phyloP scores from a whole-genome alignment of 2,888 invertebrate species.

The Pollenia griseotomentosa region DNA sequence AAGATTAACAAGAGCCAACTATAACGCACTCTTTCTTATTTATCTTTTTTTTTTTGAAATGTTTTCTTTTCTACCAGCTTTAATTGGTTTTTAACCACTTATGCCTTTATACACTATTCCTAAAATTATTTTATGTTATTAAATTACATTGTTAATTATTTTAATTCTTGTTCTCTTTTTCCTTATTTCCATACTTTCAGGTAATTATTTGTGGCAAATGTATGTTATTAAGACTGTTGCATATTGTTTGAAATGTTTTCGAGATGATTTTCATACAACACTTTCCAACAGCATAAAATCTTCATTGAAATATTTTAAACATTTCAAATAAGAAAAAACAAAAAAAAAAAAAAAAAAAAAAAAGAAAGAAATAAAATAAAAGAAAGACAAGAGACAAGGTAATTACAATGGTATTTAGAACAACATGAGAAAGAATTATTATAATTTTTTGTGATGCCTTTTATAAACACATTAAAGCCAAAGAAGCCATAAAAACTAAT shows the following conservation, averaged over 20 bases:
- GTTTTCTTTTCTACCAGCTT: no score
- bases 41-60: no score
- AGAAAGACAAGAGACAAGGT: constrained; percentile 52
- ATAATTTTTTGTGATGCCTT: constrained; percentile 17
- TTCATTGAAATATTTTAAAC: constrained; percentile 32
- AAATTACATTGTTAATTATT: neutral
- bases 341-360: no score
- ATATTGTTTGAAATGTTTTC: constrained; percentile 37
- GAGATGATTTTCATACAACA: constrained; percentile 48
- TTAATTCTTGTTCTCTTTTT: constrained; percentile 4
- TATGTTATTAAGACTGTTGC: constrained; percentile 33
- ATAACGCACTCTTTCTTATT: no score
- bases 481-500: constrained; percentile 62
- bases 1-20: no score
- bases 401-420: constrained; percentile 72
- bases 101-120: neutral
- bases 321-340: neutral
- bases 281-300: constrained; percentile 16
- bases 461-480: constrained; percentile 24
- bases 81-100: neutral
- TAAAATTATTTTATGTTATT: neutral
- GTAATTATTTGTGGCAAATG: constrained; percentile 55
- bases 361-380: neutral
- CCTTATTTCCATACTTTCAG: constrained; percentile 50
- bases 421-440: constrained; percentile 52